Percentiles rank a stretch among this genome's conserved stretches.
Conservation (phyloP, 2,888 invertebrate species). For the Blomia tropicalis region DNA sequence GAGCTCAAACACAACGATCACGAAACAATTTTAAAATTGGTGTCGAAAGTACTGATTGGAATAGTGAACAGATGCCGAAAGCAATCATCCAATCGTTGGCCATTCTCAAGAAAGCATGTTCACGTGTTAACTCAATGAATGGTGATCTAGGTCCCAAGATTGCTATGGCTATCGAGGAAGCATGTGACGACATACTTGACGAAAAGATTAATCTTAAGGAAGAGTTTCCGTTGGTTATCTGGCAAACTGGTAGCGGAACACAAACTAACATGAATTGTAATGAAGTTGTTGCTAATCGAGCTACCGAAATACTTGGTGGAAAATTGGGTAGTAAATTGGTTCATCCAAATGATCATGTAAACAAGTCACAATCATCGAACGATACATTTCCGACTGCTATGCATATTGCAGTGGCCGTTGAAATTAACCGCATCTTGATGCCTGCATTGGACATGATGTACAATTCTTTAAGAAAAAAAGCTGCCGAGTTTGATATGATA, state of each 20-base stretch:
- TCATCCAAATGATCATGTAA: constrained; percentile 98
- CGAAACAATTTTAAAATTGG: constrained; percentile 94
- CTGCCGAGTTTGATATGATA: constrained; percentile 66
- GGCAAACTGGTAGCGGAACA: constrained; percentile 99
- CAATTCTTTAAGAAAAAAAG: constrained; percentile 56
- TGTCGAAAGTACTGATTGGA: constrained; percentile 35
- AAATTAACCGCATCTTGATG: constrained; percentile 59
- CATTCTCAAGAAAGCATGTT: constrained; percentile 91
- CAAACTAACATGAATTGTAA: constrained; percentile 99
- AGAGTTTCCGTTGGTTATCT: constrained; percentile 92
- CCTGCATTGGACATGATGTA: constrained; percentile 60
- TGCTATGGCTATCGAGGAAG: constrained; percentile 71
- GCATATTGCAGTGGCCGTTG: constrained; percentile 87
- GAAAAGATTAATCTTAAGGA: constrained; percentile 72
- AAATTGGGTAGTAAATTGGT: constrained; percentile 68
- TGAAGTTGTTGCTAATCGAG: constrained; percentile 77
- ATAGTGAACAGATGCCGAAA: constrained; percentile 27
- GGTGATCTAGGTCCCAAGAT: constrained; percentile 69
- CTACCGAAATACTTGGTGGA: constrained; percentile 69
- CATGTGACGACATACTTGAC: constrained; percentile 58
- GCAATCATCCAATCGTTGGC: constrained; percentile 79
- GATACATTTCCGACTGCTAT: constrained; percentile 98
- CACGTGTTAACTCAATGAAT: constrained; percentile 77
- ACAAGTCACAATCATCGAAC: constrained; percentile 87
- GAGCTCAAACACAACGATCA: constrained; percentile 88